Evolutionary conservation across 2,797 vertebrate species (phyloP).

Genomic region (Sebastes matsubarae): DNA sequence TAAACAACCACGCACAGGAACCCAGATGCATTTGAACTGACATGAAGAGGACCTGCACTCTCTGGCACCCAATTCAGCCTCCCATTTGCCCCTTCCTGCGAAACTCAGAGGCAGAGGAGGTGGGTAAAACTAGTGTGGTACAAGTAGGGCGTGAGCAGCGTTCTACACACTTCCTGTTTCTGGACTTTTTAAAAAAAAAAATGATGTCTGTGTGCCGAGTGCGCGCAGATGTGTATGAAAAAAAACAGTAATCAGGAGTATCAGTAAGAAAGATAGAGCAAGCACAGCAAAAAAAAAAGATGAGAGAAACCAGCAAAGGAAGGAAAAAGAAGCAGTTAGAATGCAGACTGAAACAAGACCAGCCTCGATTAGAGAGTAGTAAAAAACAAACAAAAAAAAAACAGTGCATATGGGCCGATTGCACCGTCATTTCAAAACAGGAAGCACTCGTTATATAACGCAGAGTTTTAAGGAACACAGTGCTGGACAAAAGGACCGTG

Average conservation of each 20-base stretch:
- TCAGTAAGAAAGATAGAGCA: background rate
- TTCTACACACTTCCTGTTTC: constrained; percentile 81
- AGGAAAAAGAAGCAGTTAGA: background rate
- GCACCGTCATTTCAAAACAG: constrained; percentile 67
- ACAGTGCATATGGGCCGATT: background rate
- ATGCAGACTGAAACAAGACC: background rate
- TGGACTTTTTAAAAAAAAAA: background rate
- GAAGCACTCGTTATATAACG: constrained; percentile 74
- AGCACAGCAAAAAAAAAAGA: background rate
- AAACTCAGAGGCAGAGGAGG: constrained; percentile 45
- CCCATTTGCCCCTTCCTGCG: constrained; percentile 35
- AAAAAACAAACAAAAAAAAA: background rate
- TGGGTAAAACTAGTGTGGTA: background rate
- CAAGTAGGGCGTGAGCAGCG: constrained; percentile 57
- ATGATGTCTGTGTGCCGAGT: background rate
- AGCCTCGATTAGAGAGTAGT: background rate
- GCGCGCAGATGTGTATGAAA: background rate
- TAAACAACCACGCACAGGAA: background rate
- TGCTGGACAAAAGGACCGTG: constrained; percentile 1
- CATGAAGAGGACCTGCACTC: constrained; percentile 35
- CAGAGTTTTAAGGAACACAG: constrained; percentile 33
- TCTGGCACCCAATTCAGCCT: constrained; percentile 32
- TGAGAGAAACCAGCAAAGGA: background rate
- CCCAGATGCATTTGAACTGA: constrained; percentile 2
- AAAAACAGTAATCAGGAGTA: background rate